phyloP scores from a whole-genome alignment of 2,888 invertebrate genomes.

The Hirtodrosophila confusa region DNA sequence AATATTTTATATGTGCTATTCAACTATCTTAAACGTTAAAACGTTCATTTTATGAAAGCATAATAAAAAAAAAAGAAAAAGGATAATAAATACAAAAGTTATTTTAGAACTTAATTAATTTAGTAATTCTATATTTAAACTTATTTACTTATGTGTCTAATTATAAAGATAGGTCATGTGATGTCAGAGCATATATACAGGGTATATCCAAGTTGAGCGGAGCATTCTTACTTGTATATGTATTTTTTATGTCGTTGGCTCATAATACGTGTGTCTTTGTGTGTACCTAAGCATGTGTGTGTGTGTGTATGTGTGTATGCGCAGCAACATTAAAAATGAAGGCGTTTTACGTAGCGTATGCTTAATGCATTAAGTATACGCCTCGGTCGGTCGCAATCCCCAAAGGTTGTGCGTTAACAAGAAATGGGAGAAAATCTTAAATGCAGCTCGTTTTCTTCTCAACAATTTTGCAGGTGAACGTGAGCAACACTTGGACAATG shows the following conservation, averaged over 20 bases:
- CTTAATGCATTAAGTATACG: conserved; percentile 78
- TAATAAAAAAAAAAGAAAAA: too few relatives aligned
- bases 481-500: conserved; percentile 92
- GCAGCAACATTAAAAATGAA: conserved; percentile 70
- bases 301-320: conserved; percentile 12
- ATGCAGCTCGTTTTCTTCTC: conserved; percentile 12
- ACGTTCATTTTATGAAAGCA: too few relatives aligned
- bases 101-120: too few relatives aligned
- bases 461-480: conserved; percentile 88
- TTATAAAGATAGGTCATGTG: too few relatives aligned
- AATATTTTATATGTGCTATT: too few relatives aligned
- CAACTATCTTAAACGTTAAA: too few relatives aligned
- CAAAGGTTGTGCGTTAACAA: conserved; percentile 27
- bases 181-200: too few relatives aligned
- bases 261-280: conserved; percentile 7
- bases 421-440: conserved; percentile 28
- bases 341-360: conserved; percentile 74
- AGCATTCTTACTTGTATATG: conserved; percentile 24
- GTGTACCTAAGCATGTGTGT: conserved; percentile 19
- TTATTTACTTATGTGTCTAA: too few relatives aligned
- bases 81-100: too few relatives aligned
- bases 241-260: conserved; percentile 63
- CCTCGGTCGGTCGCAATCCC: conserved; percentile 23
- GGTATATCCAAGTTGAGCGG: too few relatives aligned
- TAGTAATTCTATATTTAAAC: too few relatives aligned